Base-by-base conservation (phyloP, 2,888 invertebrate species). In the Eugnorisma glareosa region DNA sequence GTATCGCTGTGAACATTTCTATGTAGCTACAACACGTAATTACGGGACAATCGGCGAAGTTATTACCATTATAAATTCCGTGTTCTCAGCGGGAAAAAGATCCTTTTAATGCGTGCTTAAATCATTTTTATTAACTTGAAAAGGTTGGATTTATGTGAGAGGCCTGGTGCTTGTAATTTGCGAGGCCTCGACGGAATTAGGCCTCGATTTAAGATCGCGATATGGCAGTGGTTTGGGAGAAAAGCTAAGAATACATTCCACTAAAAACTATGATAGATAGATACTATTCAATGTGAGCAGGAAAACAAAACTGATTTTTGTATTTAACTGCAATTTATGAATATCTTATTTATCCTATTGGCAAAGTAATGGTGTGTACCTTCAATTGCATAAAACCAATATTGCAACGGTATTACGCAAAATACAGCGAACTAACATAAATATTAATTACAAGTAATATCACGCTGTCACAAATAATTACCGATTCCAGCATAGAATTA, bases 51-150 rank as follows among this genome's bases (percentile, higher is more conserved):
- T 94, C 91, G 92, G 83, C 88, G 87, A 91, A 93, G 93, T 94
- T 94, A 94, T 93, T 90, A 90, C 93, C 92, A 93, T 93, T 94
- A 95, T 94, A 95, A 94, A 95, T 94, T 94, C 89, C 91, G 90
- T 93, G 93, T 93, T 93, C 93, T 93, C 91, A 90, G 92, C 91
- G 90, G 89, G 90, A 92, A 92, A 93, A 93, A 94, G 92, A 95
- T 94, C 93, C 93, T 93, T 94, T 94, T 95, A 95, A 95, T 95
- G 95, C 93, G 92, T 93, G 88, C 93, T 94, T 96, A 95, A 95
- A 96, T 96, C 95, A 96, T 96, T 95, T 96, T 96, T 96, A 96
- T 95, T 94, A 95, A 95, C 94, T 95, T 93, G 93, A 93, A 96
- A 95, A 95, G 95, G 95, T 95, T 93, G 93, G 92, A 95, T 95